Evolutionary conservation across 2,888 invertebrate genomes (phyloP).

Genomic region (Cheiracanthium punctorium): DNA sequence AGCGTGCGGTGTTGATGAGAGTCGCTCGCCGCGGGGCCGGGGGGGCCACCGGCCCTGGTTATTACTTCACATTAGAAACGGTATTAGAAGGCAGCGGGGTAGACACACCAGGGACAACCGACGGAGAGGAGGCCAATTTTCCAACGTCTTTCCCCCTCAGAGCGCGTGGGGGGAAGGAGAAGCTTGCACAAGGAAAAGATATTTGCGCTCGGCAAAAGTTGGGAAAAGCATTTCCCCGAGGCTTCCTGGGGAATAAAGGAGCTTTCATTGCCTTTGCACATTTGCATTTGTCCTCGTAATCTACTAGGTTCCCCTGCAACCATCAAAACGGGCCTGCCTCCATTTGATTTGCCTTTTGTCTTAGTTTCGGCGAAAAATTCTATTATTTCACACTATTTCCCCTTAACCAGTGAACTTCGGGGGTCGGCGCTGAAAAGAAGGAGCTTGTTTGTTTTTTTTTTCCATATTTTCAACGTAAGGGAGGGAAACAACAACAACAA

Average conservation of each 20-base stretch:
- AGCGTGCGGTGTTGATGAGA: conserved; percentile 62
- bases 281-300: conserved; percentile 69
- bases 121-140: conserved; percentile 65
- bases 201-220: conserved; percentile 51
- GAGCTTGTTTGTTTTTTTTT: conserved; percentile 20
- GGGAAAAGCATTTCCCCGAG: conserved; percentile 64
- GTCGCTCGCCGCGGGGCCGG: conserved; percentile 51
- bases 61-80: conserved; percentile 70
- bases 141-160: conserved; percentile 39
- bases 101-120: conserved; percentile 37
- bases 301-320: conserved; percentile 50
- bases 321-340: conserved; percentile 37
- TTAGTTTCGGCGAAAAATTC: conserved; percentile 53
- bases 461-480: conserved; percentile 1
- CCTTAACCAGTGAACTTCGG: conserved; percentile 47
- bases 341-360: conserved; percentile 59
- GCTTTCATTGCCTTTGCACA: conserved; percentile 68
- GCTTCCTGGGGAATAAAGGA: conserved; percentile 57
- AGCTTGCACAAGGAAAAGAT: conserved; percentile 34
- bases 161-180: background rate
- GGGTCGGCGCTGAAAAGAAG: conserved; percentile 14
- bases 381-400: conserved; percentile 59
- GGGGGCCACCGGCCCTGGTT: conserved; percentile 61
- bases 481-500: too few relatives aligned
- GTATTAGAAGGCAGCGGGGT: conserved; percentile 60